Conservation (phyloP, 1,140 invertebrate genomes). For the Palaemon carinicauda region DNA sequence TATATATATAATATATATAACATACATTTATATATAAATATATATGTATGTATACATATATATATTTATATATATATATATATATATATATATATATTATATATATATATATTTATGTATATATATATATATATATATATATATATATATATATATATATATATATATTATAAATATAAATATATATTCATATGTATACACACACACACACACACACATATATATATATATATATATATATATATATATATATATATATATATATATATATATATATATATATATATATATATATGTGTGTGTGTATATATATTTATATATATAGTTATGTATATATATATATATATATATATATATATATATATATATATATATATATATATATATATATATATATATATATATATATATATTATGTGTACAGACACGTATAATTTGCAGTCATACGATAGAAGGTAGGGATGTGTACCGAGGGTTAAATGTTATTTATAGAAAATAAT, state of each 20-base stretch:
- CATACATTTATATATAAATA: neutral
- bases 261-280: neutral
- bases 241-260: neutral
- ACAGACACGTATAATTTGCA: no score
- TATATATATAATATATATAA: neutral
- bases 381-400: no score
- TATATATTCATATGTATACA: neutral
- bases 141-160: neutral
- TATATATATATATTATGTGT: no score
- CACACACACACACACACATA: neutral
- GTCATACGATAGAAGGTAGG: no score
- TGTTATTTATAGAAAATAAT: no score
- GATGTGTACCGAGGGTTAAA: no score
- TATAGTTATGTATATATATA: no score
- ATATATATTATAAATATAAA: neutral
- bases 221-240: no score
- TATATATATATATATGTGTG: neutral
- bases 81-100: neutral
- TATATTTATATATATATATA: neutral
- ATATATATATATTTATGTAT: neutral
- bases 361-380: no score
- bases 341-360: no score
- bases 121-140: neutral
- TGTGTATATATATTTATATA: no score
- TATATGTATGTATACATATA: neutral